Base-by-base conservation (phyloP, 92 coral and sea anemone species). In the Porites rus region DNA sequence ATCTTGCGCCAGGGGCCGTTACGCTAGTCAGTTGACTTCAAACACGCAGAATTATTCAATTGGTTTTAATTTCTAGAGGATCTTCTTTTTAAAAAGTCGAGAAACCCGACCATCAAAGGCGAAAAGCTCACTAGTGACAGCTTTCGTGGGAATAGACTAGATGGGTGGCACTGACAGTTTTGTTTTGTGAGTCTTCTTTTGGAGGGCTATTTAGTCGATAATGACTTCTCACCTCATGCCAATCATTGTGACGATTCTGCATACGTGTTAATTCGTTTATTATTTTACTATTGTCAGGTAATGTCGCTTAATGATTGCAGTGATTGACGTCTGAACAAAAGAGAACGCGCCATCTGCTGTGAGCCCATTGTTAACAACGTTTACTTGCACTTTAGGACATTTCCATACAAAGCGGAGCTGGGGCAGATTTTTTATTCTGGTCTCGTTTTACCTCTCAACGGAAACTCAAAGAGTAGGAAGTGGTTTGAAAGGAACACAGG, bases 321-420 rank as follows among this genome's bases (percentile, higher is more conserved):
- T 93, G 98, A 95, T 95, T 93, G 98, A 95, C 98, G 89, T 81
- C 84, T 78, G 88, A 77, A 95, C 94, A 95, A 93, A 84, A 80
- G 91, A 82, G 98, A 93, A 94, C 94, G 94, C 96, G 94, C 98
- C 98, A 95, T 93, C 93, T 95, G 98, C 96, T 76, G 98, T 85
- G 92, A 84, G 80, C 16, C 79, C 69, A 80, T 95, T 93, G 96
- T 95, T 83, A 53, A 69, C 84, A 83, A 86, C 89, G 93, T 94
- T 94, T 94, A 93, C 98, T 90, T 93, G 93, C 94, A 88, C 96
- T 95, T 95, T 92, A 90, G 68, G 87, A 76, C 96, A 95, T 95
- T 95, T 95, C 95, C 93, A 93, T 93, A 90, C 96, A 90, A 93
- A 92, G 89, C 86, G 82, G 67, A 82, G 89, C 89, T 90, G 87